Conservation (phyloP, 2,113 vertebrate species). For the Hippocampus barbouri region DNA sequence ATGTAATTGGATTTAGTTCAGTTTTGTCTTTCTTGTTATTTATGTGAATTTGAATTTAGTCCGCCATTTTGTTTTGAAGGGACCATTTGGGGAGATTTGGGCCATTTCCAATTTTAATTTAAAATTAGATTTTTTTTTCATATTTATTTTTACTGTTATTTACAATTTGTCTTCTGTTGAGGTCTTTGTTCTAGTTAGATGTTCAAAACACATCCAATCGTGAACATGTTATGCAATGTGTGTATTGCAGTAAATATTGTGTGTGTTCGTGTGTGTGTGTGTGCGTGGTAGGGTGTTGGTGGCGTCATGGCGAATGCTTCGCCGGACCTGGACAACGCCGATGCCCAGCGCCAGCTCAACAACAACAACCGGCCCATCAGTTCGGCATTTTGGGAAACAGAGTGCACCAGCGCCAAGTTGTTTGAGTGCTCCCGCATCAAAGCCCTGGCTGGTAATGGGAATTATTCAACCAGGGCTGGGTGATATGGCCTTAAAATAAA, state of each 20-base stretch:
- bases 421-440: conserved; percentile 92
- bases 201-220: not conserved
- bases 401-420: conserved; percentile 81
- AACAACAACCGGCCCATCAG: conserved; percentile 82
- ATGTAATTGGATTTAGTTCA: too few relatives aligned
- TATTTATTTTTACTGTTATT: not conserved
- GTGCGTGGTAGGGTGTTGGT: conserved; percentile 44
- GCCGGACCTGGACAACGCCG: conserved; percentile 86
- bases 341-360: conserved; percentile 81
- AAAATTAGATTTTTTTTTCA: too few relatives aligned
- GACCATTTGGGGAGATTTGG: too few relatives aligned
- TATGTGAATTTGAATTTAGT: too few relatives aligned
- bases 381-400: conserved; percentile 76
- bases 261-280: conserved; percentile 22
- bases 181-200: not conserved
- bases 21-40: too few relatives aligned
- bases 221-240: not conserved
- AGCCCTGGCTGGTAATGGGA: conserved; percentile 78
- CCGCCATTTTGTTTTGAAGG: too few relatives aligned
- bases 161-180: not conserved
- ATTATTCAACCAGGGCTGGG: not conserved
- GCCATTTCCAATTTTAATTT: too few relatives aligned
- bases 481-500: too few relatives aligned
- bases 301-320: conserved; percentile 82
- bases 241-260: not conserved